Percentiles rank a stretch among this genome's conserved stretches.
Evolutionary conservation across 2,888 invertebrate species (phyloP).

Genomic region (Sarcophaga subvicina): DNA sequence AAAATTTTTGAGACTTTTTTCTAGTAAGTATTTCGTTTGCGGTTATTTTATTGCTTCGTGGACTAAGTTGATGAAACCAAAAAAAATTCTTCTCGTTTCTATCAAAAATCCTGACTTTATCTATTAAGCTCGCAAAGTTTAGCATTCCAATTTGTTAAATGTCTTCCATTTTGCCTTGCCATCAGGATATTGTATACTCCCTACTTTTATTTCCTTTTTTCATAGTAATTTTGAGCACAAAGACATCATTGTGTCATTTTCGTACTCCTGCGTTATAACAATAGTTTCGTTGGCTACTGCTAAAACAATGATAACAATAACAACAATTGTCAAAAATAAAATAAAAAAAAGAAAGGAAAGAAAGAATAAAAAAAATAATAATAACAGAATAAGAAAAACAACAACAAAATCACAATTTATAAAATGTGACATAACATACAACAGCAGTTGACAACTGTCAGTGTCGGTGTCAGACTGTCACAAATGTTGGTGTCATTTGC

Average conservation of each 20-base stretch:
- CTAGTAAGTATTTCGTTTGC: no score
- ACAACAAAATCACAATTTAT: conserved; percentile 67
- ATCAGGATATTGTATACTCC: background rate
- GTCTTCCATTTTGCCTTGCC: conserved; percentile 4
- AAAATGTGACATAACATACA: conserved; percentile 68
- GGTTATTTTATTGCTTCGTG: no score
- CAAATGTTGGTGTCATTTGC: conserved; percentile 67
- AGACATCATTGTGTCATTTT: conserved; percentile 51
- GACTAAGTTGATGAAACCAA: no score
- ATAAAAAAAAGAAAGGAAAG: background rate
- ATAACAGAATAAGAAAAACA: conserved; percentile 25
- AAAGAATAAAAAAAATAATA: conserved; percentile 8
- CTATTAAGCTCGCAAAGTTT: no score
- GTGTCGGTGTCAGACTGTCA: conserved; percentile 65
- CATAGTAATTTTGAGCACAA: conserved; percentile 31
- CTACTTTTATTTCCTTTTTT: conserved; percentile 1
- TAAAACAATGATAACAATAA: conserved; percentile 49
- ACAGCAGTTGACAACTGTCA: conserved; percentile 70
- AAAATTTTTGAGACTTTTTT: no score
- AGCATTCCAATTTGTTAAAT: conserved; percentile 40
- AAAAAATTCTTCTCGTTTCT: no score
- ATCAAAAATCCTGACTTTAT: no score
- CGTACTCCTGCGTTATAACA: conserved; percentile 40
- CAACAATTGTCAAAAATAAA: background rate
- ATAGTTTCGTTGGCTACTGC: conserved; percentile 59